These are phyloP conservation scores for Gymnocypris eckloni DNA, from an alignment of 2,797 vertebrate species.

Conservation along the genomic window DNA sequence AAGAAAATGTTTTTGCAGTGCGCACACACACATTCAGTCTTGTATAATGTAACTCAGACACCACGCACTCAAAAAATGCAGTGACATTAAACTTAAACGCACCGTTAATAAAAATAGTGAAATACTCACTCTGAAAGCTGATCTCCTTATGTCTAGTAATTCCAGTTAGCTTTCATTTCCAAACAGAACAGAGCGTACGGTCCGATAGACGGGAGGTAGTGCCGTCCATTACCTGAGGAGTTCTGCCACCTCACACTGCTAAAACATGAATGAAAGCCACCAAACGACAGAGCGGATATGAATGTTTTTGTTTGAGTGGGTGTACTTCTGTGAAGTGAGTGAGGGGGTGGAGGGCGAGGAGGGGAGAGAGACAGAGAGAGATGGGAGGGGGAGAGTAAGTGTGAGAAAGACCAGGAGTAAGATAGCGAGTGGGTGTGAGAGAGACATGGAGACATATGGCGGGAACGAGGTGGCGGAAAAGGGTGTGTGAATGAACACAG, in stretches of 20 bases:
- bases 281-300: slow-evolving; percentile 74
- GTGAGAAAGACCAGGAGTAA: neutral
- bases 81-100: slow-evolving; percentile 17
- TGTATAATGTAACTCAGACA: neutral
- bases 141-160: slow-evolving; percentile 37
- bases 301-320: slow-evolving; percentile 65
- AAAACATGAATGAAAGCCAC: slow-evolving; percentile 76
- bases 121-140: slow-evolving; percentile 56
- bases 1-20: neutral
- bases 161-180: slow-evolving; percentile 40
- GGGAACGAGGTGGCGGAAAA: slow-evolving; percentile 52
- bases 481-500: slow-evolving; percentile 39
- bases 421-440: slow-evolving; percentile 34
- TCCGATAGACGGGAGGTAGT: slow-evolving; percentile 40
- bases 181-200: slow-evolving; percentile 40
- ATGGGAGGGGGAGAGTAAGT: slow-evolving; percentile 16
- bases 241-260: slow-evolving; percentile 65
- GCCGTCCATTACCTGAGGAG: slow-evolving; percentile 42
- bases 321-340: slow-evolving; percentile 68
- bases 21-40: neutral
- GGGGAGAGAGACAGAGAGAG: slow-evolving; percentile 33
- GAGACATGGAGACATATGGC: slow-evolving; percentile 45
- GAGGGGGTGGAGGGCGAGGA: slow-evolving; percentile 44
- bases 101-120: slow-evolving; percentile 25
- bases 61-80: neutral